These are phyloP conservation scores for Leptinotarsa peninsularis DNA, from an alignment of 2,888 invertebrate genomes.

Conservation along the genomic window DNA sequence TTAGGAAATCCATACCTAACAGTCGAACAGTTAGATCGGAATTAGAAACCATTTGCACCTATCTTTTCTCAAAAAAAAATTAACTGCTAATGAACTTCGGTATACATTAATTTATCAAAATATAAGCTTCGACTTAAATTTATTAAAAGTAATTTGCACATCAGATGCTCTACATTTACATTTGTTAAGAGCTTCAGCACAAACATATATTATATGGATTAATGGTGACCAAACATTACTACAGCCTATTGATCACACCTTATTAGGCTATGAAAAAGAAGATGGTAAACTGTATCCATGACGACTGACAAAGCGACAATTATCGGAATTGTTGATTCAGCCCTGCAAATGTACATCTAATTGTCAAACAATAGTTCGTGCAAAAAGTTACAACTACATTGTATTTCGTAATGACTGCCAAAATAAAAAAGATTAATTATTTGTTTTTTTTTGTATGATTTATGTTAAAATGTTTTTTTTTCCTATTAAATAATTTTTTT, in stretches of 20 bases:
- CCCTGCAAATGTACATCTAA: too few species aligned
- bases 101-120: conserved; percentile 47
- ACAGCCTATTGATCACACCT: conserved; percentile 49
- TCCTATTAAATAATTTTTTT: conserved; percentile 15
- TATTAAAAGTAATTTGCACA: conserved; percentile 49
- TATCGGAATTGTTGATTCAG: not conserved
- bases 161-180: conserved; percentile 49
- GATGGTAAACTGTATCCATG: conserved; percentile 40
- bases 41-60: too few species aligned
- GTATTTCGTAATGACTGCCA: conserved; percentile 33
- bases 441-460: conserved; percentile 19
- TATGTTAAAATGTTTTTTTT: conserved; percentile 21
- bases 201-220: conserved; percentile 49
- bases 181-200: conserved; percentile 50
- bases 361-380: not conserved
- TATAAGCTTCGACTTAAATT: conserved; percentile 30
- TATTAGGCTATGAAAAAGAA: conserved; percentile 47
- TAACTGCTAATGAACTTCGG: conserved; percentile 37
- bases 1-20: too few species aligned
- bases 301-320: conserved; percentile 42
- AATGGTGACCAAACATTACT: conserved; percentile 48
- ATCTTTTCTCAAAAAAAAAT: conserved; percentile 32
- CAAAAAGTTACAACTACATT: not conserved
- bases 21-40: too few species aligned
- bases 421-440: conserved; percentile 42